phyloP scores from a whole-genome alignment of 2,797 vertebrate genomes.

The Brachymystax lenok region DNA sequence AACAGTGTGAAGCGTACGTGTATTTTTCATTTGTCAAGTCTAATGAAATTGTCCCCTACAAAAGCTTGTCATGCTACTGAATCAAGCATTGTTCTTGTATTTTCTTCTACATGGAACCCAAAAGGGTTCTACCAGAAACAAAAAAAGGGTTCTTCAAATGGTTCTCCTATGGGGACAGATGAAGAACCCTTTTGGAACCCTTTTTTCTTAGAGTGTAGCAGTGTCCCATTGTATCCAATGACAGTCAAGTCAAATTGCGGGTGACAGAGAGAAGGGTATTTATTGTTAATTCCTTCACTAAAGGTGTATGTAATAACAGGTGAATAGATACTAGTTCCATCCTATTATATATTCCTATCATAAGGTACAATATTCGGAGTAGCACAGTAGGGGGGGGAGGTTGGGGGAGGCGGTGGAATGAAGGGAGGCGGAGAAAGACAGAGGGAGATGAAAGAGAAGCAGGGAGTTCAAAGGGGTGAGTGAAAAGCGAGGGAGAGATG shows the following conservation, averaged over 20 bases:
- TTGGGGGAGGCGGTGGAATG: neutral
- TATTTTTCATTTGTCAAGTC: neutral
- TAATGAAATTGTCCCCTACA: neutral
- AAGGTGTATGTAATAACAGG: constrained; percentile 13
- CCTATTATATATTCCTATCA: constrained; percentile 14
- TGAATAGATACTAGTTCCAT: constrained; percentile 22
- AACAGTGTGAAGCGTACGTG: neutral
- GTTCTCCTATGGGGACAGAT: no score
- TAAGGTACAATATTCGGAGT: constrained; percentile 15
- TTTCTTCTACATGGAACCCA: no score
- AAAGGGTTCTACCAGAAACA: no score
- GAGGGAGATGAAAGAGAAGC: constrained; percentile 64
- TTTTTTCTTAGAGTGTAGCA: no score
- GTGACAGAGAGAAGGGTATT: neutral
- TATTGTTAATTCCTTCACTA: neutral
- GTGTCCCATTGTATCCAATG: neutral
- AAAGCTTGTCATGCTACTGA: neutral
- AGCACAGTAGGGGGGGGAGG: constrained; percentile 50
- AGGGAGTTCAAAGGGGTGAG: constrained; percentile 56
- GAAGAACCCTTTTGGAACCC: no score
- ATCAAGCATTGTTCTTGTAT: neutral
- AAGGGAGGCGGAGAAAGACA: neutral
- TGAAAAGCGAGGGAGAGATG: constrained; percentile 34
- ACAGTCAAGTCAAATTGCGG: neutral
- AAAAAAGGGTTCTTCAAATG: no score